Percentiles rank a stretch among this genome's conserved stretches.
phyloP scores from a whole-genome alignment of 1,140 invertebrate genomes.

The Drosophila ficusphila region DNA sequence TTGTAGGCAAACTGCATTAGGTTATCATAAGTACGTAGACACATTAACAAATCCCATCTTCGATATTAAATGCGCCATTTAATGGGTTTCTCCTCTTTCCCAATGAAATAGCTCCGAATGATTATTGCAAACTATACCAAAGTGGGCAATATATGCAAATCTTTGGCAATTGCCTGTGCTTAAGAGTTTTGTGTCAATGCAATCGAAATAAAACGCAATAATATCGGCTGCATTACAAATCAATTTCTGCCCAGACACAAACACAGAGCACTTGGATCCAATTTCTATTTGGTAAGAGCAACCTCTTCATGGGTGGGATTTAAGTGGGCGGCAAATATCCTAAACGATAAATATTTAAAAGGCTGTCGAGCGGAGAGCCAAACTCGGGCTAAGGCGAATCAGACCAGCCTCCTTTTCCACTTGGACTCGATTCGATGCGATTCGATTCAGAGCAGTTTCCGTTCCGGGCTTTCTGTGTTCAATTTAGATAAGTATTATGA shows the following conservation, averaged over 20 bases:
- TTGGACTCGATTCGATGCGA: no score
- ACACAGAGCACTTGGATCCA: conserved; percentile 27
- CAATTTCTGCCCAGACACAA: conserved; percentile 49
- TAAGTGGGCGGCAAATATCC: conserved; percentile 40
- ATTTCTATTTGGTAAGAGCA: conserved; percentile 42
- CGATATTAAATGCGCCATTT: neutral
- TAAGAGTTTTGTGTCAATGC: conserved; percentile 28
- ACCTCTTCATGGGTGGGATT: conserved; percentile 36
- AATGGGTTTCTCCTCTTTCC: neutral
- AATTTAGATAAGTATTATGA: conserved; percentile 83
- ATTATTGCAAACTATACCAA: conserved; percentile 7
- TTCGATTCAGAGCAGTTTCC: conserved; percentile 24
- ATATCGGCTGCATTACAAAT: conserved; percentile 57
- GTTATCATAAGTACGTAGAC: neutral
- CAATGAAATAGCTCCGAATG: neutral
- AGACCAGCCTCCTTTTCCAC: conserved; percentile 8
- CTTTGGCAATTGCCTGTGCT: conserved; percentile 27
- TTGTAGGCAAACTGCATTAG: neutral
- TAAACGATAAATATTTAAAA: conserved; percentile 73
- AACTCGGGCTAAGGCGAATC: conserved; percentile 1
- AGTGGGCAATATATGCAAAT: conserved; percentile 20
- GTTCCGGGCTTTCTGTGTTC: conserved; percentile 51
- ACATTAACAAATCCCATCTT: neutral
- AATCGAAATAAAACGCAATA: conserved; percentile 41
- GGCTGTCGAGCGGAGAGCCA: conserved; percentile 29